Percentiles rank a stretch among this genome's conserved stretches.
Conservation (phyloP, 2,797 vertebrate genomes). For the Pygocentrus nattereri region DNA sequence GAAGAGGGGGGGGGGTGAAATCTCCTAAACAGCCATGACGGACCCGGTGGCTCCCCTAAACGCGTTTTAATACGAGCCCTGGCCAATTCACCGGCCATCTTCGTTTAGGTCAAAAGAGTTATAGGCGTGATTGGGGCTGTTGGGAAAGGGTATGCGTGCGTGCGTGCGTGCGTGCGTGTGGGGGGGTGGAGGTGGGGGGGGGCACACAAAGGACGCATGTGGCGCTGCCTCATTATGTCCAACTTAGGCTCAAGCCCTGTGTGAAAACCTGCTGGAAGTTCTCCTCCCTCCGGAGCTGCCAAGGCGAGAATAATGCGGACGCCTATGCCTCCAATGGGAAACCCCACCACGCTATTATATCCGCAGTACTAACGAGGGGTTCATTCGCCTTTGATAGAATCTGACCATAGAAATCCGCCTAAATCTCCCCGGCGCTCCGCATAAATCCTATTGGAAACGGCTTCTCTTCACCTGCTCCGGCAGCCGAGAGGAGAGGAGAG, state of each 20-base stretch:
- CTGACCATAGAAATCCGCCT: slow-evolving; percentile 93
- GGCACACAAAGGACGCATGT: slow-evolving; percentile 88
- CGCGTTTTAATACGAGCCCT: slow-evolving; percentile 89
- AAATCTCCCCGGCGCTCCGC: slow-evolving; percentile 88
- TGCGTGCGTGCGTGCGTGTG: background rate
- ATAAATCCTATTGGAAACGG: slow-evolving; percentile 95
- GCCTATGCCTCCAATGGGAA: slow-evolving; percentile 85
- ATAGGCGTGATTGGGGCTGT: slow-evolving; percentile 80
- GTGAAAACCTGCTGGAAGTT: slow-evolving; percentile 86
- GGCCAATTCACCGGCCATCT: slow-evolving; percentile 88
- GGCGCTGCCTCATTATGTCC: slow-evolving; percentile 93
- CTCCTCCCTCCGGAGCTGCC: slow-evolving; percentile 86
- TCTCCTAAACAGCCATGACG: slow-evolving; percentile 92
- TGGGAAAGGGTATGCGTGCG: slow-evolving; percentile 52
- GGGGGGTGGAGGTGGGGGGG: slow-evolving; percentile 60
- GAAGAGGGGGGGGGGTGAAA: slow-evolving; percentile 74
- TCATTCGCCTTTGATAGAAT: slow-evolving; percentile 95
- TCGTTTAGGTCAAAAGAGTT: slow-evolving; percentile 87
- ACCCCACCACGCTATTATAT: slow-evolving; percentile 91
- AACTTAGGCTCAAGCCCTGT: slow-evolving; percentile 85
- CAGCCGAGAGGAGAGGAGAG: slow-evolving; percentile 77
- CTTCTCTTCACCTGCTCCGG: slow-evolving; percentile 81
- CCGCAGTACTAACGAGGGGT: slow-evolving; percentile 89
- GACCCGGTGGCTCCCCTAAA: slow-evolving; percentile 84
- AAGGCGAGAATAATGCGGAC: slow-evolving; percentile 87